Base-by-base conservation (phyloP, 2,113 vertebrate species). In the Micromys minutus region DNA sequence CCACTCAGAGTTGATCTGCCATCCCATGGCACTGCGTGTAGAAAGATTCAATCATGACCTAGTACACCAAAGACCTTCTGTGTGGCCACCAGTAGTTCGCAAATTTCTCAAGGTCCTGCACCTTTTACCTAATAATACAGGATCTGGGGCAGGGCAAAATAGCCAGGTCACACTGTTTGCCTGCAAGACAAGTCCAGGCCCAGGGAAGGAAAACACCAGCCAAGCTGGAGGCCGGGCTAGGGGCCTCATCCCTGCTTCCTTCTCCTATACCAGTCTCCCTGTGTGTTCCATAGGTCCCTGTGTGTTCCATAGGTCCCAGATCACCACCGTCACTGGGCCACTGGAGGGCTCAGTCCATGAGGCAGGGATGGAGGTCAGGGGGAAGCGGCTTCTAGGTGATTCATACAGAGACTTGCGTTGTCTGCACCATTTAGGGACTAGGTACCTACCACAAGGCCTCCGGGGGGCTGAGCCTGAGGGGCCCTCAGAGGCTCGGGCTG, bases 361-460 rank as follows among this genome's bases (percentile, higher is more conserved):
- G n/a, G 57, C 13, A 61, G 81, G 19, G 63, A 19, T 47, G 59
- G 57, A 52, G 50, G 36, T 76, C 45, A 47, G 19, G 42, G 13
- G 22, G 24, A n/a, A 12, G 63, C 24, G 19, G 31, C n/a, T 89
- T 74, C 79, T 80, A 42, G 31, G 83, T 16, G 92, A 50, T 59
- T 74, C 67, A 5, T 0, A 1, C 22, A 36, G 39, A 34, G 15
- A 2, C 50, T 59, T 8, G 5, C 1, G 39, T 63, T 1, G 39
- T 36, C 24, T 7, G 45, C 11, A 22, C 55, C 22, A 29, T 24
- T n/a, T 2, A 74, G 13, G 69, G 45, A 39, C 2, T 22, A 31
- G 31, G 15, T 31, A 45, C 55, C 39, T 31, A 45, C 55, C 39
- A 45, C 57, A 6, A 61, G 72, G 72, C 29, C 42, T 24, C 17